Evolutionary conservation across 2,888 invertebrate genomes (phyloP).

Genomic region (Tetranychus truncatus): DNA sequence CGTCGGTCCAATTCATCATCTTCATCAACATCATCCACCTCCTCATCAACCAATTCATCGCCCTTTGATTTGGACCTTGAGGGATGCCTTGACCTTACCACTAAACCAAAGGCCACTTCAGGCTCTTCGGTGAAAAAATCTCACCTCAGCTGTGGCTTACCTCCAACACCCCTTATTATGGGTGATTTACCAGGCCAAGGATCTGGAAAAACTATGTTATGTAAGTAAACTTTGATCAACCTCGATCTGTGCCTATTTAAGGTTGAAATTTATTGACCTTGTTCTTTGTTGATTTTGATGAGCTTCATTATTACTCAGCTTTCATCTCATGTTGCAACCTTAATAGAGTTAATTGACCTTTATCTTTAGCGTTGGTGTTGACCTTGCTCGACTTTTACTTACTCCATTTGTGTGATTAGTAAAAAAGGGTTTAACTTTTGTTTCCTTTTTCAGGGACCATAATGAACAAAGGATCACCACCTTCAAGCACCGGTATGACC

Average conservation of each 20-base stretch:
- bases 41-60: slow-evolving; percentile 10
- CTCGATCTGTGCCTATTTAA: background rate
- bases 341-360: background rate
- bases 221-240: background rate
- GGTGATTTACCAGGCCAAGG: slow-evolving; percentile 13
- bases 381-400: slow-evolving; percentile 1
- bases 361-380: background rate
- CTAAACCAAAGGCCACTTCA: slow-evolving; percentile 1
- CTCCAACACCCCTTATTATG: slow-evolving; percentile 12
- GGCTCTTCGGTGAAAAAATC: background rate
- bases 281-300: background rate
- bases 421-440: background rate
- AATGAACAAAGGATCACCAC: slow-evolving; percentile 8
- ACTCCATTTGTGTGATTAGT: background rate
- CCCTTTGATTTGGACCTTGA: slow-evolving; percentile 14
- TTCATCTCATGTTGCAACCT: background rate
- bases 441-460: background rate
- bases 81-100: slow-evolving; percentile 10
- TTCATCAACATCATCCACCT: slow-evolving; percentile 13
- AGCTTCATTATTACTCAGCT: background rate
- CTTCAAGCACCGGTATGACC: background rate
- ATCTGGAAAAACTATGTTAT: slow-evolving; percentile 13
- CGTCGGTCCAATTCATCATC: background rate
- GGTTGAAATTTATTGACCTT: background rate
- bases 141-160: background rate